A percentile compares a stretch with the other conserved stretches of the same genome.
These are phyloP conservation scores for Phenganax marumi DNA, from an alignment of 92 coral and sea anemone genomes.

Conservation along the genomic window DNA sequence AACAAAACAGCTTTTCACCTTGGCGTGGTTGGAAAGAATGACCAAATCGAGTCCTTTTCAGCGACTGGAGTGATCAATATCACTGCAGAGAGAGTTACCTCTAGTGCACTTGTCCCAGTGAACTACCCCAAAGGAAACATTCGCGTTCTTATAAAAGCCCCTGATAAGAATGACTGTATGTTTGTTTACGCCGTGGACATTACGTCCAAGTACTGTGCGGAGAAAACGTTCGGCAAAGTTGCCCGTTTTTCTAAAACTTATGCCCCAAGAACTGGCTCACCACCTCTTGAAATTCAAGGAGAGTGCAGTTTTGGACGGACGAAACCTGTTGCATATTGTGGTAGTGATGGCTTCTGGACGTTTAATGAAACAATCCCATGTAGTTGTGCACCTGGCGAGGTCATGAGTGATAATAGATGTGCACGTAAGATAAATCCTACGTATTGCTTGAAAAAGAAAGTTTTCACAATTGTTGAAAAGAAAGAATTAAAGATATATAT, in stretches of 20 bases:
- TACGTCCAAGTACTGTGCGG: neutral
- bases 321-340: slow-evolving; percentile 27
- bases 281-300: slow-evolving; percentile 23
- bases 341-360: slow-evolving; percentile 22
- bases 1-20: slow-evolving; percentile 1
- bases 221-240: neutral
- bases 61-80: neutral
- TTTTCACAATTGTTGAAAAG: too few species aligned
- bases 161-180: neutral
- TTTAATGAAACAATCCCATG: slow-evolving; percentile 22
- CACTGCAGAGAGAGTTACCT: neutral
- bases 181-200: slow-evolving; percentile 5
- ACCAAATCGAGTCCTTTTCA: neutral
- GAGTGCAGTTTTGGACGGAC: neutral
- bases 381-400: slow-evolving; percentile 15
- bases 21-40: neutral
- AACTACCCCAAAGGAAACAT: neutral
- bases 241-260: slow-evolving; percentile 28
- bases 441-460: too few species aligned
- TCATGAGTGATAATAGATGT: slow-evolving; percentile 5
- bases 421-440: neutral
- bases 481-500: too few species aligned
- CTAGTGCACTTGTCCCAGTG: neutral
- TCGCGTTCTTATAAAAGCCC: neutral
- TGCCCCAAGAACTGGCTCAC: slow-evolving; percentile 12